Evolutionary conservation across 2,113 vertebrate species (phyloP).

Genomic region (Onychostruthus taczanowskii): DNA sequence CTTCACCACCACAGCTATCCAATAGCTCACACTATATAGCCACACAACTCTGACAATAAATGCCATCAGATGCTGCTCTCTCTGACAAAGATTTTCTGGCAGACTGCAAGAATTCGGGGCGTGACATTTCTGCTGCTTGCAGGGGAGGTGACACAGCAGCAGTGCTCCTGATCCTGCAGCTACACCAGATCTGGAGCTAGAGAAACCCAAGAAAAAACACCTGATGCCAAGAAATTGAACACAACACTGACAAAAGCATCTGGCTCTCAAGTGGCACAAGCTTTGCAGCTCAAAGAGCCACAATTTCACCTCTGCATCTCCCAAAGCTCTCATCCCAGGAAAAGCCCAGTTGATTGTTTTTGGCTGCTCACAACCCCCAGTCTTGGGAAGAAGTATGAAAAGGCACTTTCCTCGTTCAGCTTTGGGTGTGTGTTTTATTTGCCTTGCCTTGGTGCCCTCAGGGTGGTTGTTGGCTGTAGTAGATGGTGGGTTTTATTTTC

Average conservation of each 20-base stretch:
- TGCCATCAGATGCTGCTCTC: not conserved
- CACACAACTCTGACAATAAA: not conserved
- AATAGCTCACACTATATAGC: no score
- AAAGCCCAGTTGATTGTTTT: not conserved
- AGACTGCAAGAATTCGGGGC: not conserved
- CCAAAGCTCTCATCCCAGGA: not conserved
- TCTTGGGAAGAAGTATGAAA: not conserved
- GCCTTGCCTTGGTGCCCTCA: not conserved
- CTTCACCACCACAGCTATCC: rapidly evolving
- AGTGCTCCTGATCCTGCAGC: not conserved
- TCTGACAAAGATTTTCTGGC: not conserved
- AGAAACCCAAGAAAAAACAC: not conserved
- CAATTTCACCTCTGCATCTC: not conserved
- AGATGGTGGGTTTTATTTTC: slow-evolving; percentile 41
- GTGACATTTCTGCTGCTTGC: not conserved
- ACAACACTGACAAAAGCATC: not conserved
- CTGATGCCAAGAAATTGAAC: not conserved
- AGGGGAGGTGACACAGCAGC: not conserved
- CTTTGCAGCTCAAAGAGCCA: not conserved
- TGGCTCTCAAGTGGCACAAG: not conserved
- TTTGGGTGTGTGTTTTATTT: not conserved
- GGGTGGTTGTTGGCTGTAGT: slow-evolving; percentile 3
- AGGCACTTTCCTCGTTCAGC: not conserved
- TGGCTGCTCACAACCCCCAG: not conserved
- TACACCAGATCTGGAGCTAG: rapidly evolving